Base-by-base conservation (phyloP, 2,888 invertebrate species). In the Volucella zonaria region DNA sequence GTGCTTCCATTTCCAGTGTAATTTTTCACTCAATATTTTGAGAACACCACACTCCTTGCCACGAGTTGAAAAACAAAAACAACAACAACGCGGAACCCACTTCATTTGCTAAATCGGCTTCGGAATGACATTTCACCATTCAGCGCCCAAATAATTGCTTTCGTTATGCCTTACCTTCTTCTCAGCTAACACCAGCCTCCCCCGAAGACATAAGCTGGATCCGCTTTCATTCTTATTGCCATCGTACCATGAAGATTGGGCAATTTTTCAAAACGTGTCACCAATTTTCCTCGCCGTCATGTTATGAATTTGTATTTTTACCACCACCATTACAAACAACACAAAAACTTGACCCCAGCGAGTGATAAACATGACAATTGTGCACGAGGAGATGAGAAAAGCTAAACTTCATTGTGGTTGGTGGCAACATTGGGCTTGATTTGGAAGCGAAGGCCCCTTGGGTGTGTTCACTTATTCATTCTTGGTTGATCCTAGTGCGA, bases 391-490 rank as follows among this genome's bases (percentile, higher is more conserved):
- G 14, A 38, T 8, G 47, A 56, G 23, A 23, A 40, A 42, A 40
- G 18, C 23, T 42, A 15, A 15, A 42, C 51, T 38, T 52, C 52
- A 9, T 31, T 31, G 8, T 8, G 54, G 42, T 59, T 51, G n/a
- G 9, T 51, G n/a, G 31, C 8, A 56, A 23, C 71, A 23, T 40
- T 15, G 11, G 18, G 42, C 59, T 51, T 42, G 40, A 51, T 51
- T 59, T 40, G 42, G 31, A 11, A 38, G 11, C n/a, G 45, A 31
- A 43, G 8, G 8, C 47, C 54, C 40, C 18, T 45, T 54, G 18
- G 42, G 38, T 54, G 45, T 42, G 54, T 43, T 73, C 54, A 54
- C 40, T 74, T 64, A 74, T 54, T 74, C 73, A 62, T 74, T 62
- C 38, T 64, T 23, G 15, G 54, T 54, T 56, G 54, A 56, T 49